Evolutionary conservation across 2,888 invertebrate species (phyloP), one percentile per base, ranked within the genome.

Genomic region (Clunio marinus): DNA sequence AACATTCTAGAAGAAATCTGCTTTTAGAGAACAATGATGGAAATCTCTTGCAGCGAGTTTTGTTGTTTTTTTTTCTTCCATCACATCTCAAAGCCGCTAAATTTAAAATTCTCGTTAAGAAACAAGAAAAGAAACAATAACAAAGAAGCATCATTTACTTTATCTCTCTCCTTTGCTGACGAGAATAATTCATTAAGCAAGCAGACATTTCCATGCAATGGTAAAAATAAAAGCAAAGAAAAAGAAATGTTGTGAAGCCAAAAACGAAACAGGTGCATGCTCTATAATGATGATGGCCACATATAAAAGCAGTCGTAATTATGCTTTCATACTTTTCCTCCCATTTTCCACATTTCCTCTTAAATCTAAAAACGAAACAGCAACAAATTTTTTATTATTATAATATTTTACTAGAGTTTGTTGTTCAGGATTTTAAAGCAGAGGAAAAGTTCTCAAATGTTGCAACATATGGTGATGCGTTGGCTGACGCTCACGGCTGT

Each of bases 41-140:
- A 35, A 60, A 60, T n/a, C 25, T 7, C 15, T 57, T 8, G 27
- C 20, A 51, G 51, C 17, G 22, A 51, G 22, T 58, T 58, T 57
- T 4, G 20, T 55, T 55, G 7, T 22, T 7, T 22, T 25, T 57
- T 27, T 57, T 27, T 5, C 24, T 51, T 51, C 10, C 51, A 55
- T 22, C 13, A 22, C 20, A 22, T 35, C n/a, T 35, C 24, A n/a
- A 28, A 58, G 27, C n/a, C 58, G 25, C 58, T 58, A 27, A 58
- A 58, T 28, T 58, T 2, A 28, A 55, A 55, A 24, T 58, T 58
- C 58, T 27, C 27, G 27, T 27, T 2, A 27, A 28, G 25, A 37
- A 63, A 62, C 62, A 62, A 62, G 62, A 62, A 62, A 24, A 35
- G 62, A 63, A 63, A 63, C 46, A 63, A 63, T 63, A 63, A 63